Percentiles rank a stretch among this genome's conserved stretches.
Evolutionary conservation across 2,113 vertebrate genomes (phyloP).

Genomic region (Cyanocitta stelleri): DNA sequence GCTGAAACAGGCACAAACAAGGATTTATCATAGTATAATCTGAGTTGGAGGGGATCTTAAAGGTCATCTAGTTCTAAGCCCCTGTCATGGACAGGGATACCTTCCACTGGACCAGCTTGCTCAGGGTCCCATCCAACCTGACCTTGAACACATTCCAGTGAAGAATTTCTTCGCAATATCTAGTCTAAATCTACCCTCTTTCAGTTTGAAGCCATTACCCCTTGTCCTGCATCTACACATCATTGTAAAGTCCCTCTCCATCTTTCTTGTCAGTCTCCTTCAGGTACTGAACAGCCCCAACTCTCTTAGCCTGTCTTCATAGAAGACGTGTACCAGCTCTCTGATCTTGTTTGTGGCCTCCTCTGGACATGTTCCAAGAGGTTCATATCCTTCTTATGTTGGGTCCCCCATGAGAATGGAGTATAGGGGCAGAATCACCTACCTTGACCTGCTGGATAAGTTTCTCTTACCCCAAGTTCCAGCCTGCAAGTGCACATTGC

Average conservation of each 20-base stretch:
- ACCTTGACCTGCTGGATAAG: no score
- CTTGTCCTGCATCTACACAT: no score
- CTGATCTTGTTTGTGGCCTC: not conserved
- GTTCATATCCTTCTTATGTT: not conserved
- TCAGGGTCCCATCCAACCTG: not conserved
- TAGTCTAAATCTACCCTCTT: not conserved
- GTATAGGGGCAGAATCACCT: not conserved
- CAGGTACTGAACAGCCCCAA: not conserved
- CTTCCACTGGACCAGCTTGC: not conserved
- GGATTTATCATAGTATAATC: not conserved
- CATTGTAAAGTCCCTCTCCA: not conserved
- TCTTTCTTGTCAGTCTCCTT: not conserved
- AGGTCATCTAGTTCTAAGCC: not conserved
- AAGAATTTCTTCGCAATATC: not conserved
- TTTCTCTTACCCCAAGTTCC: not conserved
- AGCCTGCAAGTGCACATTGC: not conserved
- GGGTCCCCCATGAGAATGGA: not conserved
- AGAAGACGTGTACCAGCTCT: not conserved
- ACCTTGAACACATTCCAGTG: not conserved
- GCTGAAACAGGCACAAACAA: not conserved
- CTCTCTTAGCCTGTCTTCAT: not conserved
- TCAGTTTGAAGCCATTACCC: not conserved
- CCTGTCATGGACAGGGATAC: rapidly evolving
- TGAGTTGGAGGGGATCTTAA: not conserved
- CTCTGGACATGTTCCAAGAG: not conserved